phyloP scores from a whole-genome alignment of 1,140 invertebrate genomes.

The Phthorimaea operculella region DNA sequence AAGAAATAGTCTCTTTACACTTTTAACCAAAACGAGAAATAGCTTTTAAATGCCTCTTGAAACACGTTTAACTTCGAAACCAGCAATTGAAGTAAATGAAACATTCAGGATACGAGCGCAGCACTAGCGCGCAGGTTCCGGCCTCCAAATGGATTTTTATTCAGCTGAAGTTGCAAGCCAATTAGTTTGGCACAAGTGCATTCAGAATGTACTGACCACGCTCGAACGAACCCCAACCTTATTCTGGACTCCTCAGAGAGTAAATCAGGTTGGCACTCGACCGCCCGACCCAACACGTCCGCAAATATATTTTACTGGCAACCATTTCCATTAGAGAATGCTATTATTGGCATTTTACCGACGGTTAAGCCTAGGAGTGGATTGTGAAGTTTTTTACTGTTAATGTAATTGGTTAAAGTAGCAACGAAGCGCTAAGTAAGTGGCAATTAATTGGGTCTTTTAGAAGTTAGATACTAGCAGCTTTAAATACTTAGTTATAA shows the following conservation, averaged over 20 bases:
- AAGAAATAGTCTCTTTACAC: too few species aligned
- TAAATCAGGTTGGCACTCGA: neutral
- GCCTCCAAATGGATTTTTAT: constrained; percentile 1
- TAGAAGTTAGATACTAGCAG: too few species aligned
- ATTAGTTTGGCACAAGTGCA: neutral
- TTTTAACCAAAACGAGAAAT: too few species aligned
- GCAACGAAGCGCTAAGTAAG: too few species aligned
- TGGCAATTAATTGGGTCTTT: too few species aligned
- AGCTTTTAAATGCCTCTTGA: too few species aligned
- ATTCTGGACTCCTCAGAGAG: neutral
- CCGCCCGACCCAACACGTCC: neutral
- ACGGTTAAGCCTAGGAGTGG: neutral
- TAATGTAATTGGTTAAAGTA: too few species aligned
- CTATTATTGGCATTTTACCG: neutral
- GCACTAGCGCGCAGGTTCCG: neutral
- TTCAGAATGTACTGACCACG: neutral
- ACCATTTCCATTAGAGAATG: neutral
- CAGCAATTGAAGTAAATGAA: neutral
- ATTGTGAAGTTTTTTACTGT: too few species aligned
- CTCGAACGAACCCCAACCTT: neutral
- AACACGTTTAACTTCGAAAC: too few species aligned
- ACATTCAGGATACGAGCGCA: neutral
- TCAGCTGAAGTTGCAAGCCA: constrained; percentile 1
- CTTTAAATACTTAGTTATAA: too few species aligned
- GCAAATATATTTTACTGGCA: neutral